phyloP scores from a whole-genome alignment of 2,888 invertebrate species.

The Zygaena filipendulae region DNA sequence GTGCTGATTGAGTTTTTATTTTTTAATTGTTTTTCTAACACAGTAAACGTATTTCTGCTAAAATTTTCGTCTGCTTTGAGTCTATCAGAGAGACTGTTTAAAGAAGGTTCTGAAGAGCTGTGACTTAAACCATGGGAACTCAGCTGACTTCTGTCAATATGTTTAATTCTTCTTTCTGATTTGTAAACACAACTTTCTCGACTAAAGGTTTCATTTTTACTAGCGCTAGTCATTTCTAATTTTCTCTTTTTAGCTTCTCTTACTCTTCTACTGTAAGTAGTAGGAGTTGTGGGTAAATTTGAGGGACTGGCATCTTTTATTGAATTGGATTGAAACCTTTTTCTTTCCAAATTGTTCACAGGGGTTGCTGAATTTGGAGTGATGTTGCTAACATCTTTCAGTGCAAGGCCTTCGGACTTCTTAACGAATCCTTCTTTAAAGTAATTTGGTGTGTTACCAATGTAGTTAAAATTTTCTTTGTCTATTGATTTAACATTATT shows the following conservation, averaged over 20 bases:
- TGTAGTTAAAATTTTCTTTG: constrained; percentile 59
- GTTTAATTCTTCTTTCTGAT: constrained; percentile 48
- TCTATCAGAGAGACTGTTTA: constrained; percentile 47
- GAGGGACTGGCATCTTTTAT: constrained; percentile 42
- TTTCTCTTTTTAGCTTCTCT: constrained; percentile 59
- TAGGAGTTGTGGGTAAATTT: constrained; percentile 49
- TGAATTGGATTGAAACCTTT: constrained; percentile 32
- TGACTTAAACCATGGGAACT: constrained; percentile 37
- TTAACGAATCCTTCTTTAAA: constrained; percentile 68
- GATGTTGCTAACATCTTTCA: constrained; percentile 72
- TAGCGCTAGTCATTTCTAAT: constrained; percentile 46
- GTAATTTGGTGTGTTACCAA: constrained; percentile 69
- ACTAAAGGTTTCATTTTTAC: constrained; percentile 36
- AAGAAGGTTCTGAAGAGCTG: constrained; percentile 49
- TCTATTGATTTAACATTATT: constrained; percentile 39
- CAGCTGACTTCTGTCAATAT: constrained; percentile 30
- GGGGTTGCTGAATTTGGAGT: constrained; percentile 61
- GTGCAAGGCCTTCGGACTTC: constrained; percentile 55
- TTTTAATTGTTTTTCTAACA: constrained; percentile 23
- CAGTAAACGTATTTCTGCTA: constrained; percentile 34
- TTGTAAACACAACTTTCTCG: constrained; percentile 46
- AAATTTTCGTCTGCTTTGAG: constrained; percentile 33
- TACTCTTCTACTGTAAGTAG: constrained; percentile 54
- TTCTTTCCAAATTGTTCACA: constrained; percentile 37
- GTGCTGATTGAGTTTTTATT: constrained; percentile 36